These are phyloP conservation scores for Plusia festucae DNA, from an alignment of 2,888 invertebrate genomes.

Conservation along the genomic window DNA sequence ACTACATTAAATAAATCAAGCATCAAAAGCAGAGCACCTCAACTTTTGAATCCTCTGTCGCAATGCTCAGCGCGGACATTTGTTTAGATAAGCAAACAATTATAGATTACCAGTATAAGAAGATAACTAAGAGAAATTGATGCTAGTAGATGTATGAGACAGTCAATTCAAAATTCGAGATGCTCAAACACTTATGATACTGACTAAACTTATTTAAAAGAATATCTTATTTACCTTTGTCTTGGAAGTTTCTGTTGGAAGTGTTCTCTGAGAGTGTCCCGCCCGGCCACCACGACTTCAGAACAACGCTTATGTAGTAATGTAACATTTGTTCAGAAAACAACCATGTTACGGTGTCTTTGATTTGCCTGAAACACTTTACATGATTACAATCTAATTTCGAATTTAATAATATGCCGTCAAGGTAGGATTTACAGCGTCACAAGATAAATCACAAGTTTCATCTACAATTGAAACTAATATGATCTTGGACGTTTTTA, in stretches of 20 bases:
- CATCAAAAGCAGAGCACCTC: too few relatives aligned
- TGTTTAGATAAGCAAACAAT: too few relatives aligned
- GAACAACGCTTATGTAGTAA: conserved; percentile 94
- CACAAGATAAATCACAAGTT: not conserved
- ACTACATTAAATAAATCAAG: too few relatives aligned
- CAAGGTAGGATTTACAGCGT: not conserved
- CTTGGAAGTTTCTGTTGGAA: conserved; percentile 79
- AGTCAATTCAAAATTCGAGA: too few relatives aligned
- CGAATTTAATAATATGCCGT: not conserved
- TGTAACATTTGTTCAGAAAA: conserved; percentile 97
- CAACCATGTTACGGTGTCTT: conserved; percentile 95
- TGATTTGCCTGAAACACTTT: conserved; percentile 92
- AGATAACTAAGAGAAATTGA: too few relatives aligned
- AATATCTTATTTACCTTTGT: conserved; percentile 75
- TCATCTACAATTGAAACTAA: not conserved
- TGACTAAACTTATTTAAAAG: not conserved
- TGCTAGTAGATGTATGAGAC: too few relatives aligned
- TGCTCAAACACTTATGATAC: too few relatives aligned
- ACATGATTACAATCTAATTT: not conserved
- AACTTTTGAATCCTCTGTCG: too few relatives aligned
- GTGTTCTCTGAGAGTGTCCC: conserved; percentile 91
- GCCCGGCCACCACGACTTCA: conserved; percentile 97
- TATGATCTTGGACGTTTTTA: too few relatives aligned
- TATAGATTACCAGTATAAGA: too few relatives aligned
- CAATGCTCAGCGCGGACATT: too few relatives aligned